Evolutionary conservation across 2,888 invertebrate genomes (phyloP).

Genomic region (Proisotoma minuta): DNA sequence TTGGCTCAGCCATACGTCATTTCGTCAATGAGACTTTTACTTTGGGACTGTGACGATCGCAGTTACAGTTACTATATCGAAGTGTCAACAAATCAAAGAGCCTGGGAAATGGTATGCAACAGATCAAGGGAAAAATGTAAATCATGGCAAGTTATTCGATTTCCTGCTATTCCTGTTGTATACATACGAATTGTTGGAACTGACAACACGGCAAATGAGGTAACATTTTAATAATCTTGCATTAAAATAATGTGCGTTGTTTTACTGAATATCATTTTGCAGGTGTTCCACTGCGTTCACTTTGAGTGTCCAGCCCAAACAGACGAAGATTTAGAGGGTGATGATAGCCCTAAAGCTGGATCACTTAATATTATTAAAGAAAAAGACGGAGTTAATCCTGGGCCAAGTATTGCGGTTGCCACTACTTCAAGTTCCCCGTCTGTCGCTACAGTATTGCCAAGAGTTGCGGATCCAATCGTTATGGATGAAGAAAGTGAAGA

Average conservation of each 20-base stretch:
- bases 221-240: slow-evolving; percentile 49
- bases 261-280: not conserved
- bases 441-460: not conserved
- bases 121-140: slow-evolving; percentile 77
- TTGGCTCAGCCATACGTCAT: slow-evolving; percentile 93
- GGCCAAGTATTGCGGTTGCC: not conserved
- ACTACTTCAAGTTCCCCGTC: not conserved
- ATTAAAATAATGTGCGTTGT: not conserved
- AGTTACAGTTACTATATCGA: slow-evolving; percentile 95
- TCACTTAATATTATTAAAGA: not conserved
- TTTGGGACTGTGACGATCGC: slow-evolving; percentile 96
- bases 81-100: slow-evolving; percentile 83
- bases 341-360: not conserved
- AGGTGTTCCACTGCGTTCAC: slow-evolving; percentile 97
- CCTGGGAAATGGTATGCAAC: slow-evolving; percentile 88
- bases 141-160: slow-evolving; percentile 72
- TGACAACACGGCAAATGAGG: slow-evolving; percentile 95
- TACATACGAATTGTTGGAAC: slow-evolving; percentile 94
- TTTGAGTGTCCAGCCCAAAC: slow-evolving; percentile 85
- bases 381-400: not conserved
- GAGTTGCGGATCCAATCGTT: not conserved
- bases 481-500: not conserved
- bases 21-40: slow-evolving; percentile 78
- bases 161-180: slow-evolving; percentile 22
- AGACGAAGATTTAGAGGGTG: slow-evolving; percentile 34